Base-by-base conservation (phyloP, 2,888 invertebrate species). In the Brachyopa scutellaris region DNA sequence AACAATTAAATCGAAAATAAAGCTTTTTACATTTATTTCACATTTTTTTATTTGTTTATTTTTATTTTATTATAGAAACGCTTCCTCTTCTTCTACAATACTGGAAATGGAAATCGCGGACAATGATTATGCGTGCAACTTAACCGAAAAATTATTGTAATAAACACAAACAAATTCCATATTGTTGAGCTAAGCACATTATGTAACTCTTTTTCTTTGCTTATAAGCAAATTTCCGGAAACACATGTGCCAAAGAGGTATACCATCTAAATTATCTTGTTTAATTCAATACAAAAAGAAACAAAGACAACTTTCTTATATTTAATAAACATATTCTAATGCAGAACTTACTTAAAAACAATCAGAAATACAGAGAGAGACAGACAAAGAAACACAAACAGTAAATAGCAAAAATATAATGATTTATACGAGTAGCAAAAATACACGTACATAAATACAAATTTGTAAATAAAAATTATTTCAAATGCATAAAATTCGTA, bases 391-490 rank as follows among this genome's bases (percentile, higher is more conserved):
- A 79, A 84, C 53, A 66, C 23, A 70, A 59, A n/a, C 57, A 74
- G 64, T 59, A 62, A 73, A 73, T 73, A 69, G 62, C 70, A 82
- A 66, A 76, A 82, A 72, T 82, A 77, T 77, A 82, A 82, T 77
- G 82, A 76, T 77, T 59, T 82, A 82, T 77, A 82, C 82, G 80
- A 80, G 69, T 85, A 85, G 84, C 79, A 84, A 84, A 82, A 80
- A 84, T 76, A 77, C 79, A 59, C 49, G 59, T 69, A 79, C n/a
- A 23, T 61, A 66, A 55, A 45, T 23, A 57, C 62, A 29, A 47
- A 49, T 59, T 61, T 83, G 64, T 66, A 79, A 17, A 84, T 74
- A 84, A 69, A 33, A 26, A 64, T 19, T 38, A 47, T 80, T 74
- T 64, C 53, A 74, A 76, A 59, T 70, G 70, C 64, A 72, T 49